Evolutionary conservation across 2,888 invertebrate genomes (phyloP), one percentile per base, ranked within the genome.

Genomic region (Busseola fusca): DNA sequence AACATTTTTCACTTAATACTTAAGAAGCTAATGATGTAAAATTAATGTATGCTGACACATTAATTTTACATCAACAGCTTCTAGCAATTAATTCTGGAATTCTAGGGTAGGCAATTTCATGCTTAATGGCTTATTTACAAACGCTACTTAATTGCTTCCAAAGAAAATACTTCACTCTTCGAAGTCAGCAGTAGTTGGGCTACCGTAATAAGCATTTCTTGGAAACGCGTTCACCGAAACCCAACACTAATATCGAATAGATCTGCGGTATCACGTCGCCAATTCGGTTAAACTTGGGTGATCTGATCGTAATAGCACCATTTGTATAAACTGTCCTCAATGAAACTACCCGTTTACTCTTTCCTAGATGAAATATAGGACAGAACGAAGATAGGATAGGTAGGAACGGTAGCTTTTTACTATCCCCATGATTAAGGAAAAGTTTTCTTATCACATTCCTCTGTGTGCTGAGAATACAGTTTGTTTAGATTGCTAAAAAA

Each of bases 251-350:
- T 82, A 82, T 74, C 75, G 80, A 86, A 88, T 87, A 83, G 83
- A 85, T 84, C 73, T 88, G 87, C 86, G 86, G 76, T 79, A 86
- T 88, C 88, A 89, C 88, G 89, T 89, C 87, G 85, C 81, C 87
- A 86, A 88, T 90, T 87, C 84, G 80, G 84, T 82, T 84, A 86
- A 90, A 90, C 85, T 91, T 87, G 70, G 83, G 80, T 82, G 86
- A 88, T 86, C 84, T 78, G 69, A 72, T 73, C 76, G 80, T 87
- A 89, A 89, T 87, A 73, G 87, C 75, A 69, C 66, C 80, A 82
- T 87, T 87, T 80, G 78, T 76, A 82, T 86, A 86, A 87, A 86
- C 78, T 81, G 80, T 83, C 72, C 64, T 54, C 74, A 69, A 64
- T 66, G 56, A 72, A 86, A 81, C 75, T 80, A 73, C 2, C 69